Percentiles rank a stretch among this genome's conserved stretches.
phyloP scores from a whole-genome alignment of 2,797 vertebrate species.

The Eupleurogrammus muticus region DNA sequence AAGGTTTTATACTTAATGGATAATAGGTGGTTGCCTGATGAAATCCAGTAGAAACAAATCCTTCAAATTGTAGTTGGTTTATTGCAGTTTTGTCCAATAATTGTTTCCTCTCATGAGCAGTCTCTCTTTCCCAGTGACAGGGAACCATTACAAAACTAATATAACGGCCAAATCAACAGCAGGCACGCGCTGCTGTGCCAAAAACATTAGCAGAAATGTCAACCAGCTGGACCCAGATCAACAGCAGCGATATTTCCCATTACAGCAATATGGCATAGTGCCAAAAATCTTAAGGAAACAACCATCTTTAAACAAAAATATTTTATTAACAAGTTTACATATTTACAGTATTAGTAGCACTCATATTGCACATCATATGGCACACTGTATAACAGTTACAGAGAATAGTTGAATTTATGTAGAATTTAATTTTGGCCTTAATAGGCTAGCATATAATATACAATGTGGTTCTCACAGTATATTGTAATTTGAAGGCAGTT shows the following conservation, averaged over 20 bases:
- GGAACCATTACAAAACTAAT: constrained; percentile 12
- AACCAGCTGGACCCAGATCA: constrained; percentile 48
- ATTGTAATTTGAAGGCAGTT: constrained; percentile 18
- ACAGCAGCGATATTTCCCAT: constrained; percentile 14
- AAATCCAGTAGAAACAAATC: constrained; percentile 1
- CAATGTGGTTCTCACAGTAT: constrained; percentile 22
- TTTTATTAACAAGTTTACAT: constrained; percentile 45
- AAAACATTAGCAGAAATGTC: constrained; percentile 44
- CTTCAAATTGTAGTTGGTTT: not conserved
- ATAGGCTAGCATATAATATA: not conserved
- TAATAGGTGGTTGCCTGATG: not conserved
- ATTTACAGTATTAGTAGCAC: constrained; percentile 49
- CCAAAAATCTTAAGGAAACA: not conserved
- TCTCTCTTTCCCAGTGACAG: constrained; percentile 6
- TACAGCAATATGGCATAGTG: constrained; percentile 5
- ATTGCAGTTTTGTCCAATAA: constrained; percentile 15
- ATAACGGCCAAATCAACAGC: constrained; percentile 34
- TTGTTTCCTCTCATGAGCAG: not conserved
- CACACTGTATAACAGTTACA: not conserved
- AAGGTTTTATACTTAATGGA: too few species aligned
- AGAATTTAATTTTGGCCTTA: not conserved
- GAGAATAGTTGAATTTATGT: not conserved
- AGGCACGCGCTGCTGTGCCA: constrained; percentile 16
- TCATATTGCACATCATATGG: constrained; percentile 34
- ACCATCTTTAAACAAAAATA: not conserved